A percentile compares a stretch with the other conserved stretches of the same genome.
Evolutionary conservation across 2,113 vertebrate species (phyloP).

Genomic region (Cyanistes caeruleus): DNA sequence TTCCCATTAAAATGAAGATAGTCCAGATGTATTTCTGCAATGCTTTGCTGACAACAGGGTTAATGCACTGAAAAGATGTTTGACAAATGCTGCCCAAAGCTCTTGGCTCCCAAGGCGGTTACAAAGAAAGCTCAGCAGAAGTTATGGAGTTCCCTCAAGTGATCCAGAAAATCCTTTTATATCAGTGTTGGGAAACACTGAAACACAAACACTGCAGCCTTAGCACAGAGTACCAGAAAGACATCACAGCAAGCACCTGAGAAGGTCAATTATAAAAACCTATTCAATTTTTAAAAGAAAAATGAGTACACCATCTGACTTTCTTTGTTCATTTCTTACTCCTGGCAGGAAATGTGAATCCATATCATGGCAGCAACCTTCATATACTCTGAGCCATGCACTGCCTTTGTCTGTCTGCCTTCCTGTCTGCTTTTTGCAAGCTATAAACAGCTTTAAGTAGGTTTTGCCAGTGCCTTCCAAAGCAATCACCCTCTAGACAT

Average conservation of each 20-base stretch:
- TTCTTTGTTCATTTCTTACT: not conserved
- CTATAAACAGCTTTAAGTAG: not conserved
- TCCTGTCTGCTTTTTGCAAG: not conserved
- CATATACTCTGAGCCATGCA: not conserved
- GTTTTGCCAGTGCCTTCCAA: not conserved
- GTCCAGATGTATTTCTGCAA: not conserved
- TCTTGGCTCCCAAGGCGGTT: not conserved
- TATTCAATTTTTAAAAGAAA: not conserved
- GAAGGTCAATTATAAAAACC: not conserved
- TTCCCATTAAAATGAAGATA: not conserved
- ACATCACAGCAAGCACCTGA: not conserved
- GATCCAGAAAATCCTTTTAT: not conserved
- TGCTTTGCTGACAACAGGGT: not conserved
- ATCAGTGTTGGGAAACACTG: not conserved
- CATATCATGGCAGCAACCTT: not conserved
- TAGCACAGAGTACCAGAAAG: not conserved
- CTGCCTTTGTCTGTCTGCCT: not conserved
- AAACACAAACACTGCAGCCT: not conserved
- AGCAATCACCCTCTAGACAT: not conserved
- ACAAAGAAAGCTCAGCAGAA: not conserved
- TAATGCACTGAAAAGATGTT: not conserved
- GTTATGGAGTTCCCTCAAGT: not conserved
- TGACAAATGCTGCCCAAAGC: not conserved
- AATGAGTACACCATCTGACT: not conserved
- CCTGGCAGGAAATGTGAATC: not conserved